phyloP scores from a whole-genome alignment of 2,888 invertebrate genomes.

The Acleris holmiana region DNA sequence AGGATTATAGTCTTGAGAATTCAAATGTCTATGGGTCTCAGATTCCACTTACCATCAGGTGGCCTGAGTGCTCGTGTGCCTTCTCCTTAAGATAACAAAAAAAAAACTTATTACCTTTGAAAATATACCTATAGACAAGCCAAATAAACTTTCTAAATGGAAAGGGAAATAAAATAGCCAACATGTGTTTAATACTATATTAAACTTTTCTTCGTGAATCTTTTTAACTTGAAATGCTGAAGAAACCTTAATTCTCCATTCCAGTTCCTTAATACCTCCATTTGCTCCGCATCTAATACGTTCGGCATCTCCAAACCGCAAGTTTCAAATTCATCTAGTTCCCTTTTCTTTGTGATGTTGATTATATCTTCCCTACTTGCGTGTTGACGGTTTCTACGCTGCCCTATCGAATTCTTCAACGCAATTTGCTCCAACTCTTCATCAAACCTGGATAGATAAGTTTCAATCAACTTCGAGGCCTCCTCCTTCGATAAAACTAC shows the following conservation, averaged over 20 bases:
- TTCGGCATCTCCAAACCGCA: slow-evolving; percentile 93
- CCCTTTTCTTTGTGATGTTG: slow-evolving; percentile 89
- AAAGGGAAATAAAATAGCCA: slow-evolving; percentile 17
- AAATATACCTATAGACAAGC: neutral
- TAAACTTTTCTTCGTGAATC: slow-evolving; percentile 79
- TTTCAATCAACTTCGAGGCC: slow-evolving; percentile 83
- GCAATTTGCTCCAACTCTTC: slow-evolving; percentile 91
- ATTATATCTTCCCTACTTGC: slow-evolving; percentile 92
- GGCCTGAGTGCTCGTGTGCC: too few species aligned
- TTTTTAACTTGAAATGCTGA: slow-evolving; percentile 86
- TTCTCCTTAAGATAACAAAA: too few species aligned
- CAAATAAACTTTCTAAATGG: neutral
- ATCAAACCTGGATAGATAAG: slow-evolving; percentile 85
- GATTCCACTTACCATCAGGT: too few species aligned
- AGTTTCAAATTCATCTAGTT: slow-evolving; percentile 89
- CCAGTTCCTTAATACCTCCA: slow-evolving; percentile 86
- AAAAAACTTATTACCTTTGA: too few species aligned
- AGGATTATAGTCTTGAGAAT: too few species aligned
- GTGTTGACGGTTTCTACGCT: slow-evolving; percentile 90
- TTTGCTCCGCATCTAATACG: slow-evolving; percentile 84
- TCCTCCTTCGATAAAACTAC: slow-evolving; percentile 85
- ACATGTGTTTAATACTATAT: slow-evolving; percentile 42
- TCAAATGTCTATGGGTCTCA: too few species aligned
- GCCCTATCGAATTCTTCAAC: slow-evolving; percentile 90
- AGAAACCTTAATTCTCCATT: slow-evolving; percentile 87